Base-by-base conservation (phyloP, 2,797 vertebrate genomes). In the Selene dorsalis region DNA sequence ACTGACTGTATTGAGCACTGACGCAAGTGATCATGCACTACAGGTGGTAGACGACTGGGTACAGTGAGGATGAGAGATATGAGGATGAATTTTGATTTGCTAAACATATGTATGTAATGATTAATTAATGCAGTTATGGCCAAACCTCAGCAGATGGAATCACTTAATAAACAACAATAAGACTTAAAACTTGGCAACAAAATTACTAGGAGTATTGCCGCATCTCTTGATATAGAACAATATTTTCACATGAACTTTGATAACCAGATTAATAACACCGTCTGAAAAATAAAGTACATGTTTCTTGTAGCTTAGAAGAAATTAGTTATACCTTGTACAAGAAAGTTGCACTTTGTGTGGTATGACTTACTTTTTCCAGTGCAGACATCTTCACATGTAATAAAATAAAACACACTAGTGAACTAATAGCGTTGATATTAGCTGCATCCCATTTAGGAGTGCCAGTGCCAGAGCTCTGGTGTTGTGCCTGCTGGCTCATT, bases 401-500 rank as follows among this genome's bases (percentile, higher is more conserved):
- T 60, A 16, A 75, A 69, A 48, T 55, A 45, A 65, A 65, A 56
- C 39, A n/a, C 47, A n/a, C 16, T 7, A 45, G 52, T 79, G 55
- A 70, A 65, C 68, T 67, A 69, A 80, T 71, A 35, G 53, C 28
- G 24, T 67, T 50, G 67, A 67, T 50, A 73, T 73, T 30, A n/a
- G 55, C 32, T 65, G 57, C 4, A 50, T 71, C 28, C 18, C 14
- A 57, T 57, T 47, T 28, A 13, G 18, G 4, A 32, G 18, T 20
- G 35, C 60, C 60, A 66, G 50, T 35, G 57, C 35, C 64, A 26
- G 38, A 24, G 52, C 28, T n/a, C 35, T 72, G 71, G 68, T 75
- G 63, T 35, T 32, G 55, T 58, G 69, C 63, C 74, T 53, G 64
- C 56, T 75, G 78, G 68, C 75, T 76, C 45, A 11, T 39, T 26